These are phyloP conservation scores for Neomonachus schauinslandi DNA, from an alignment of 2,113 vertebrate genomes.

Conservation along the genomic window DNA sequence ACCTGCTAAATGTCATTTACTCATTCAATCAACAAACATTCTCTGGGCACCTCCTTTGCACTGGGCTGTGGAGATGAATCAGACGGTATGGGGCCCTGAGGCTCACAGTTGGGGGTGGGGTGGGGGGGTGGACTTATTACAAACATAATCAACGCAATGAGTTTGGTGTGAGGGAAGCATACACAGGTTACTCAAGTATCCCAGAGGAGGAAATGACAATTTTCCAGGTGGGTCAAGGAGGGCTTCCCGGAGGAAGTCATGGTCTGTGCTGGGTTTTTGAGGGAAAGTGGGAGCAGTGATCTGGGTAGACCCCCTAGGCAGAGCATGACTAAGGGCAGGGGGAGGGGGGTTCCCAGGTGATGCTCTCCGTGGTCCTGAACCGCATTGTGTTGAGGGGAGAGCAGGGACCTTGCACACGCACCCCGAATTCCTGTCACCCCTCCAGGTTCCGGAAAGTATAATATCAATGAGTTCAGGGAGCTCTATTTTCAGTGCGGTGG, in stretches of 20 bases:
- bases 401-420: not conserved
- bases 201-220: not conserved
- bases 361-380: slow-evolving; percentile 81
- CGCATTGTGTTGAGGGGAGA: not conserved
- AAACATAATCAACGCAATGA: slow-evolving; percentile 28
- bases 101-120: not conserved
- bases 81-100: not conserved
- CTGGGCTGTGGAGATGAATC: slow-evolving; percentile 61
- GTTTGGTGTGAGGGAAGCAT: not conserved
- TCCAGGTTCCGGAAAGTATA: not conserved
- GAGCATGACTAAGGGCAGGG: not conserved
- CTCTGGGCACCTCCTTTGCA: slow-evolving; percentile 47
- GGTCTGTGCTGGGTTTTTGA: slow-evolving; percentile 8
- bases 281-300: not conserved
- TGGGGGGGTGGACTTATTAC: not conserved
- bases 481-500: not conserved
- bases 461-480: not conserved
- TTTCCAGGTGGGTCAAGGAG: slow-evolving; percentile 50
- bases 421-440: not conserved
- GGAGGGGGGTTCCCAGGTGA: not conserved
- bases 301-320: not conserved
- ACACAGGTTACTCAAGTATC: not conserved
- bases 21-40: slow-evolving; percentile 79
- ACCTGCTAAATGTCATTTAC: slow-evolving; percentile 78
- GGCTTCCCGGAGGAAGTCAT: slow-evolving; percentile 42